Evolutionary conservation across 2,888 invertebrate genomes (phyloP).

Genomic region (Agrilus biguttatus): DNA sequence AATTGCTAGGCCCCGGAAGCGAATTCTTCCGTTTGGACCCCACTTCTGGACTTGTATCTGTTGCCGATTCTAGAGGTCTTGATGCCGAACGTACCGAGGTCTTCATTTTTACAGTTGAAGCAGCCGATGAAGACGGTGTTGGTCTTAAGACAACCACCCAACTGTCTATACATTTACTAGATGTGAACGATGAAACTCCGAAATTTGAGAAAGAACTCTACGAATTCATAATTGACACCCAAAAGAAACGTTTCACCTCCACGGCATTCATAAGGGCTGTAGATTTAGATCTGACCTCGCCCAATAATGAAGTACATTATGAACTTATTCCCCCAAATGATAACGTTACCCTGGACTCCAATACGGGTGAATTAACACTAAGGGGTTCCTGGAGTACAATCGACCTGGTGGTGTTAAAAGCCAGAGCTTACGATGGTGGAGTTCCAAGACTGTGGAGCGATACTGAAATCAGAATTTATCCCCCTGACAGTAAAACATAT

Average conservation of each 20-base stretch:
- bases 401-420: constrained; percentile 47
- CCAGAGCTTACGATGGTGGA: constrained; percentile 74
- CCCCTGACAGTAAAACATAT: constrained; percentile 59
- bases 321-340: constrained; percentile 65
- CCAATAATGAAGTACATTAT: constrained; percentile 76
- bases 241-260: constrained; percentile 55
- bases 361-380: constrained; percentile 60
- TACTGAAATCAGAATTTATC: constrained; percentile 61
- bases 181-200: constrained; percentile 79
- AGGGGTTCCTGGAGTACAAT: constrained; percentile 30
- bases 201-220: constrained; percentile 65
- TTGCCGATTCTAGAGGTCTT: constrained; percentile 60
- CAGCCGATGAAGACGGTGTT: constrained; percentile 72
- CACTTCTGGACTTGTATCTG: constrained; percentile 63
- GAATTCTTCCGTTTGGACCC: constrained; percentile 67
- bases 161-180: constrained; percentile 55
- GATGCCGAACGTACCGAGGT: constrained; percentile 72
- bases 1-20: constrained; percentile 62
- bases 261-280: constrained; percentile 68
- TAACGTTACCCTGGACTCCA: constrained; percentile 59
- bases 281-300: constrained; percentile 69
- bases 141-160: constrained; percentile 63
- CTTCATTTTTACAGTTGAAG: constrained; percentile 69
- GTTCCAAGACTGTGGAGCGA: constrained; percentile 62
- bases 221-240: constrained; percentile 64